phyloP scores from a whole-genome alignment of 1,140 invertebrate species.

The Euura lappo region DNA sequence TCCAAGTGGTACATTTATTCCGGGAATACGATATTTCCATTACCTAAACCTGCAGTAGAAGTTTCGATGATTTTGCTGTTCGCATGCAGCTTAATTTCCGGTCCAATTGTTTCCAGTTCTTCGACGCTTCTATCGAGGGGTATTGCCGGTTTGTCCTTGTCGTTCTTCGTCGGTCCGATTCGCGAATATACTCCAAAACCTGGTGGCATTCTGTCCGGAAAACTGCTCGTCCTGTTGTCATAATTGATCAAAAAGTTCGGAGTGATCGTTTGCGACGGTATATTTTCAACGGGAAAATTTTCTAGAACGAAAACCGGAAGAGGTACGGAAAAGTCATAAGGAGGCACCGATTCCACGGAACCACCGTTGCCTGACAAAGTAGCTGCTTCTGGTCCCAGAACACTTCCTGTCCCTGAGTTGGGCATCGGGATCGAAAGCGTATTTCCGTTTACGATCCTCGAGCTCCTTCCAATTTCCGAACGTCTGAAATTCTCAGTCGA shows the following conservation, averaged over 20 bases:
- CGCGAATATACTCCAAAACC: neutral
- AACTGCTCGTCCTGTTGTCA: conserved; percentile 4
- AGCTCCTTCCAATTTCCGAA: neutral
- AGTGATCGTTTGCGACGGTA: neutral
- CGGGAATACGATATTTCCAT: neutral
- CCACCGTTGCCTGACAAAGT: neutral
- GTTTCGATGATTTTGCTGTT: neutral
- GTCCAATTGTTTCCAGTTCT: neutral
- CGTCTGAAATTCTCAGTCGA: neutral
- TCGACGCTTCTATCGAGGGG: neutral
- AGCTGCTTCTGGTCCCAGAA: neutral
- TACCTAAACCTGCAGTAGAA: neutral
- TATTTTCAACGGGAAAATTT: neutral
- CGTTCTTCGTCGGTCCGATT: neutral
- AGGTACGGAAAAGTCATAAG: neutral
- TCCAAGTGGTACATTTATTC: neutral
- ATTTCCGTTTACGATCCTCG: conserved; percentile 7
- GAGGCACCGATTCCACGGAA: neutral
- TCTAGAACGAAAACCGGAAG: neutral
- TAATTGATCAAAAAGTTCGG: neutral
- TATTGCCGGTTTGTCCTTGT: neutral
- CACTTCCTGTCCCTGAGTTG: neutral
- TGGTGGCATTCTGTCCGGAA: conserved; percentile 17
- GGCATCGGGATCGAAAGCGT: conserved; percentile 1
- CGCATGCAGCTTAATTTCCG: neutral